Conservation (phyloP, 2,797 vertebrate species). For the Sylvilagus floridanus region DNA sequence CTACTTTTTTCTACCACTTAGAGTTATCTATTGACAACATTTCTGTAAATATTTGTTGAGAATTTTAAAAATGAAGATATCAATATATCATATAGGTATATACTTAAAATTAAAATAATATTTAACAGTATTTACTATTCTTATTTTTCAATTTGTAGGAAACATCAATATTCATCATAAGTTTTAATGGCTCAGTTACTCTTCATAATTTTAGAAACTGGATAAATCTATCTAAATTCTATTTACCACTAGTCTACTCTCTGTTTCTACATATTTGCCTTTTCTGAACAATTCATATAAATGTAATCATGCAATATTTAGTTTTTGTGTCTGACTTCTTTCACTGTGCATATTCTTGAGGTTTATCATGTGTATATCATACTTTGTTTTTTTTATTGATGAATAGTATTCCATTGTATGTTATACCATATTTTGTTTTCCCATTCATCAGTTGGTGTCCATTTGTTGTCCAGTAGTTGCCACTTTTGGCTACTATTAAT, state of each 20-base stretch:
- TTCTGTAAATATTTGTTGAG: slow-evolving; percentile 23
- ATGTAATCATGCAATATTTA: neutral
- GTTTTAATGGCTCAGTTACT: slow-evolving; percentile 46
- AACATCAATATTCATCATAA: neutral
- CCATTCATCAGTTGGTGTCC: neutral
- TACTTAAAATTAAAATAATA: slow-evolving; percentile 54
- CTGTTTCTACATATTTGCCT: neutral
- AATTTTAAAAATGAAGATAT: slow-evolving; percentile 9
- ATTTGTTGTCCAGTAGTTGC: neutral
- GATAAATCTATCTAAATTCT: slow-evolving; percentile 37
- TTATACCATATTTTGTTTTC: neutral
- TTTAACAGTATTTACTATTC: slow-evolving; percentile 23
- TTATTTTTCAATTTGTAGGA: neutral
- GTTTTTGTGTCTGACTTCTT: slow-evolving; percentile 18
- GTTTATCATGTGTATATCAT: neutral
- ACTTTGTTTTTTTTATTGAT: slow-evolving; percentile 41
- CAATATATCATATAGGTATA: neutral
- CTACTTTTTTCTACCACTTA: slow-evolving; percentile 18
- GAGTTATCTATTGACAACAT: slow-evolving; percentile 13
- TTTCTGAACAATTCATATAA: neutral
- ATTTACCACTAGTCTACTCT: neutral
- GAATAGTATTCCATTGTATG: neutral
- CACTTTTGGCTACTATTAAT: neutral
- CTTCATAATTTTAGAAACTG: slow-evolving; percentile 30
- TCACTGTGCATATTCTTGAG: neutral